Evolutionary conservation across 2,113 vertebrate species (phyloP).

Genomic region (Ictidomys tridecemlineatus): DNA sequence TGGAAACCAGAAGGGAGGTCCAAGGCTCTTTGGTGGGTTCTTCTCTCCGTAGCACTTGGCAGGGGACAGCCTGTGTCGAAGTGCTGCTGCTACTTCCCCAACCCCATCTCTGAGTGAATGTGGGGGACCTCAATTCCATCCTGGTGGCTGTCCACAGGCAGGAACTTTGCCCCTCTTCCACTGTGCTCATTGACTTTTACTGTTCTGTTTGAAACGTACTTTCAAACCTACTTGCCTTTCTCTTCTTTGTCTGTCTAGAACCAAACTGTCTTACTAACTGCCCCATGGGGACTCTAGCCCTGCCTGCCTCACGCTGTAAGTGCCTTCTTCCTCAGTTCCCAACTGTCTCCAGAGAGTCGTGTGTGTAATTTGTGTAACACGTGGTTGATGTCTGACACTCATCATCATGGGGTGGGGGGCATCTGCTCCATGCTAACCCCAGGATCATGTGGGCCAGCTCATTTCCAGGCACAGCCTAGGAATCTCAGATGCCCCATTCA

Average conservation of each 20-base stretch:
- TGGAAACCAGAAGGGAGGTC: background rate
- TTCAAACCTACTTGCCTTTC: constrained; percentile 91
- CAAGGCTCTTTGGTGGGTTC: background rate
- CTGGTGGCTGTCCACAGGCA: constrained; percentile 39
- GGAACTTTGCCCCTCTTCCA: constrained; percentile 48
- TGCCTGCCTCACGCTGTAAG: constrained; percentile 98
- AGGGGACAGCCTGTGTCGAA: background rate
- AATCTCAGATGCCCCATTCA: background rate
- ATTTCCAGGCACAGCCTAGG: background rate
- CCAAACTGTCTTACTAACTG: constrained; percentile 99
- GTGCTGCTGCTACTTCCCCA: constrained; percentile 51
- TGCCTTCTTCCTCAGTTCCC: constrained; percentile 90
- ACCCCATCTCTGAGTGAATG: constrained; percentile 54
- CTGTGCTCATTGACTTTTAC: constrained; percentile 73
- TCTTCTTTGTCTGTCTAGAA: constrained; percentile 93
- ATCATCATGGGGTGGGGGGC: background rate
- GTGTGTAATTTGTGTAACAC: background rate
- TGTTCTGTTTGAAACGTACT: constrained; percentile 71
- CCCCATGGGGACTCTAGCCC: constrained; percentile 99
- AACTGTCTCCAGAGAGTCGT: constrained; percentile 22
- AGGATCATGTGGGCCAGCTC: background rate
- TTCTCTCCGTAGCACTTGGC: background rate
- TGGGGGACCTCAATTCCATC: constrained; percentile 50
- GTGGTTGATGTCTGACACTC: background rate
- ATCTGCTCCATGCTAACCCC: too few species aligned